Evolutionary conservation across 2,113 vertebrate species (phyloP).

Genomic region (Pteruthius melanotis): DNA sequence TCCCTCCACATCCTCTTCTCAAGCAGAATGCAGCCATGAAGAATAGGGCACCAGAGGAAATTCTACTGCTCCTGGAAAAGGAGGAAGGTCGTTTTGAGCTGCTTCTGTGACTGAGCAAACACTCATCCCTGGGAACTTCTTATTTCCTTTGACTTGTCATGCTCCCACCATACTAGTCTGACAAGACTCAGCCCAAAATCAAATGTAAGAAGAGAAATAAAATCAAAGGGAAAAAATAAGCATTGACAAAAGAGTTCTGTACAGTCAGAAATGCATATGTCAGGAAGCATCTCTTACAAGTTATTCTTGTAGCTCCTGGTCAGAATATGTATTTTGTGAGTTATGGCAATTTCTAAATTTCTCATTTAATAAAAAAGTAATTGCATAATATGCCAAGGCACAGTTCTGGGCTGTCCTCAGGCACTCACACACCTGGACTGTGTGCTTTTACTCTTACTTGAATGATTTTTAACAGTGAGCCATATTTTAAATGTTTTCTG

Average conservation of each 20-base stretch:
- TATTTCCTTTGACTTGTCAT: background rate
- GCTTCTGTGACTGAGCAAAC: background rate
- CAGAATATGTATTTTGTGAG: background rate
- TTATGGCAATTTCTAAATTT: background rate
- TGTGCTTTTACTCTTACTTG: background rate
- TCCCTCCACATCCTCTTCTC: background rate
- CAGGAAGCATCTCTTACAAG: background rate
- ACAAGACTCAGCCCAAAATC: background rate
- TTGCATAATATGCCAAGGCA: background rate
- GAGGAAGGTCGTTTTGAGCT: background rate
- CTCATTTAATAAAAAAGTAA: slow-evolving; percentile 47
- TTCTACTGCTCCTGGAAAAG: background rate
- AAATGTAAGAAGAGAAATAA: background rate
- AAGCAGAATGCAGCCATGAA: background rate
- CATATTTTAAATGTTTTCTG: background rate
- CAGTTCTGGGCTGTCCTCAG: slow-evolving; percentile 35
- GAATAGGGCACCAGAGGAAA: background rate
- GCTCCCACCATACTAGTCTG: background rate
- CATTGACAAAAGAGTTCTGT: background rate
- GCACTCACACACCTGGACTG: background rate
- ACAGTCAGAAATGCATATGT: background rate
- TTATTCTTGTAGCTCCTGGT: background rate
- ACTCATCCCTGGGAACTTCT: background rate
- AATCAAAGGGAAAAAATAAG: background rate
- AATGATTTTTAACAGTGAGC: background rate